These are phyloP conservation scores for Gavia stellata DNA, from an alignment of 2,113 vertebrate genomes.

Conservation along the genomic window DNA sequence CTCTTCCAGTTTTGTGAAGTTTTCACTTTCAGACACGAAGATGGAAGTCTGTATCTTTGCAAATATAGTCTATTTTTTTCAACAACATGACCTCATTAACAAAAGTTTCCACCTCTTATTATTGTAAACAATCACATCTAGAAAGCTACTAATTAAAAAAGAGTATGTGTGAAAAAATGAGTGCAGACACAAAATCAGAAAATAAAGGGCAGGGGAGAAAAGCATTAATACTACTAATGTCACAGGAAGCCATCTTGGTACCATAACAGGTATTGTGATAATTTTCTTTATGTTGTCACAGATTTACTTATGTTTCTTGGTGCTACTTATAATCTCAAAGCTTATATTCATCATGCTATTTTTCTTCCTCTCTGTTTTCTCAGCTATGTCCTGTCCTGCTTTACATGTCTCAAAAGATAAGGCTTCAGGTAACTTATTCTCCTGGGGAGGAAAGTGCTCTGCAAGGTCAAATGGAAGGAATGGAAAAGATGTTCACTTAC, in stretches of 20 bases:
- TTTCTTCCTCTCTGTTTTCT: not conserved
- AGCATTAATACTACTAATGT: not conserved
- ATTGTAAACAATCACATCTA: not conserved
- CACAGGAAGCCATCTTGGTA: not conserved
- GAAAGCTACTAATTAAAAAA: not conserved
- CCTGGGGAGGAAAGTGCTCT: not conserved
- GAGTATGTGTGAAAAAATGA: not conserved
- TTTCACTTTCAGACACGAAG: not conserved
- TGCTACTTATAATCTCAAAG: not conserved
- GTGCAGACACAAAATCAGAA: not conserved
- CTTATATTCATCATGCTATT: not conserved
- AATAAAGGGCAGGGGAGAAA: not conserved
- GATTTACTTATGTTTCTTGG: not conserved
- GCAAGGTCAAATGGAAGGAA: not conserved
- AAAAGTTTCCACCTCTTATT: not conserved
- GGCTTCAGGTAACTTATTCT: not conserved
- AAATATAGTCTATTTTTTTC: not conserved
- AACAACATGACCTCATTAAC: not conserved
- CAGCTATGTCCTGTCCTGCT: not conserved
- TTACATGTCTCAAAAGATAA: not conserved
- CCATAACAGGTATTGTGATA: not conserved
- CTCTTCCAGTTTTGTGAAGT: not conserved
- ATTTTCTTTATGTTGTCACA: not conserved
- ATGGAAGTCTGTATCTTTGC: not conserved
- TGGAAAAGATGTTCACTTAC: not conserved